Evolutionary conservation across 2,113 vertebrate genomes (phyloP).

Genomic region (Dryoscopus gambensis): DNA sequence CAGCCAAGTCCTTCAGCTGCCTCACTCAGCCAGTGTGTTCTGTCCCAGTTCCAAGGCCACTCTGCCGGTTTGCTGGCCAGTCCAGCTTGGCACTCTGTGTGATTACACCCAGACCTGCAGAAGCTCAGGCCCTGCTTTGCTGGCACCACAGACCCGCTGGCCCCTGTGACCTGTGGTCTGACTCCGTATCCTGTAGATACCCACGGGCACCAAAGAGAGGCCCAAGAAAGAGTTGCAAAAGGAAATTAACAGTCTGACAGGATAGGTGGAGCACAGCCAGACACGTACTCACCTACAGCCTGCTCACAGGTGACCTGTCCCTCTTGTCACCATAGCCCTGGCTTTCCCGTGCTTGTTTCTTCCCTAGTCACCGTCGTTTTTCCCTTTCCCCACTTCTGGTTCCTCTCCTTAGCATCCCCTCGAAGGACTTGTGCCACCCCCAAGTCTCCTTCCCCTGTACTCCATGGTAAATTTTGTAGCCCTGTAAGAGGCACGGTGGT

Average conservation of each 20-base stretch:
- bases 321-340: not conserved
- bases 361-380: not conserved
- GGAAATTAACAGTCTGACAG: not conserved
- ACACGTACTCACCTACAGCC: not conserved
- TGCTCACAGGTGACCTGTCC: not conserved
- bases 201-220: not conserved
- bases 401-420: rapidly evolving
- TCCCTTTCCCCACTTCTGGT: not conserved
- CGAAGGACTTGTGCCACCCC: not conserved
- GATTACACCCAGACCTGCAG: not conserved
- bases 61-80: not conserved
- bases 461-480: not conserved
- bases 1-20: not conserved
- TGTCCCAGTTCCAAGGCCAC: rapidly evolving
- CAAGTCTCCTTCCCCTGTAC: not conserved
- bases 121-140: not conserved
- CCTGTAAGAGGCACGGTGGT: rapidly evolving
- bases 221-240: not conserved
- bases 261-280: not conserved
- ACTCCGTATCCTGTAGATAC: not conserved
- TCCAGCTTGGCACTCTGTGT: rapidly evolving
- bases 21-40: rapidly evolving
- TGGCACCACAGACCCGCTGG: rapidly evolving
- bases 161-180: not conserved
- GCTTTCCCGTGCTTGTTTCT: not conserved